Evolutionary conservation across 2,113 vertebrate genomes (phyloP).

Genomic region (Hippocampus mohnikei): DNA sequence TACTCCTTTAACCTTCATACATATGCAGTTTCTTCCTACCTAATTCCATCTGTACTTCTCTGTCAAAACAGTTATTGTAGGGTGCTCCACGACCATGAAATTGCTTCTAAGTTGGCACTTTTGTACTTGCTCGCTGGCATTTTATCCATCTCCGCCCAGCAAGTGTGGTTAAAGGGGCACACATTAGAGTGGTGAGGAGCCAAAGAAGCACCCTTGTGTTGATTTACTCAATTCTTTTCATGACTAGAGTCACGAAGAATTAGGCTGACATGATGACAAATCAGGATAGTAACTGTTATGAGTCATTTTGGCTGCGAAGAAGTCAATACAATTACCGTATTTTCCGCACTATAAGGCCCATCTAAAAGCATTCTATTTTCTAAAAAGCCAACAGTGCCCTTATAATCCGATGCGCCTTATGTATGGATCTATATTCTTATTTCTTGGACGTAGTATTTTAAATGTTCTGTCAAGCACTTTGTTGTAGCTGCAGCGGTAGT

Average conservation of each 20-base stretch:
- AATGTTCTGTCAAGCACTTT: too few species aligned
- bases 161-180: conserved; percentile 23
- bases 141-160: conserved; percentile 12
- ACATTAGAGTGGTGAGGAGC: neutral
- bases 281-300: neutral
- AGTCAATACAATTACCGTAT: too few species aligned
- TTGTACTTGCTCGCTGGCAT: conserved; percentile 29
- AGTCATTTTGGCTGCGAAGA: neutral
- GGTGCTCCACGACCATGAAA: conserved; percentile 50
- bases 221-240: conserved; percentile 17
- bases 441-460: too few species aligned
- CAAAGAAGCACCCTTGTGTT: conserved; percentile 14
- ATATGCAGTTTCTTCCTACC: conserved; percentile 61
- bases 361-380: too few species aligned
- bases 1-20: conserved; percentile 62
- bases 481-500: too few species aligned
- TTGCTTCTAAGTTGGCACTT: conserved; percentile 48
- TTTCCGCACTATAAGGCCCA: too few species aligned
- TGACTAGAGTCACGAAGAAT: neutral
- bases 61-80: conserved; percentile 52
- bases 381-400: too few species aligned
- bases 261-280: neutral
- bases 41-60: conserved; percentile 29
- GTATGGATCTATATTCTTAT: too few species aligned
- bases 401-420: too few species aligned